These are phyloP conservation scores for Mesoligia furuncula DNA, from an alignment of 2,888 invertebrate species.

Conservation along the genomic window DNA sequence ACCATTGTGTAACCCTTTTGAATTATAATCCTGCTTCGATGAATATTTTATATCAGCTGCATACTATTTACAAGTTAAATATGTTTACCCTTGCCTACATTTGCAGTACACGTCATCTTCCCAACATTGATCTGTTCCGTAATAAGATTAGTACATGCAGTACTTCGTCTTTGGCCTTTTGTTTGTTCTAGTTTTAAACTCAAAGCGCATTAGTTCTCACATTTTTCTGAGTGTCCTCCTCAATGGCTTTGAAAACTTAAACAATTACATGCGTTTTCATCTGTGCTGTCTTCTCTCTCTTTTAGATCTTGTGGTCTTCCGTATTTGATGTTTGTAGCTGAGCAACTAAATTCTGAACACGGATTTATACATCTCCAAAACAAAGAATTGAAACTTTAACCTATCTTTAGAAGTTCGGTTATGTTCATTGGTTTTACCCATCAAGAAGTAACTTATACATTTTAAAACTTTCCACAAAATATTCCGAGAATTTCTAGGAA, in stretches of 20 bases:
- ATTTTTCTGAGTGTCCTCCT: constrained; percentile 36
- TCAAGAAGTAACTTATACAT: no score
- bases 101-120: constrained; percentile 57
- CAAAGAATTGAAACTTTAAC: neutral
- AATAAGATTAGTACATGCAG: constrained; percentile 54
- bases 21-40: constrained; percentile 54
- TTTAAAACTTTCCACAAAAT: no score
- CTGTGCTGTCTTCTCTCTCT: neutral
- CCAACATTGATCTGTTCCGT: constrained; percentile 56
- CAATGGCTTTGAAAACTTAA: constrained; percentile 25
- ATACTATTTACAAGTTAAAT: constrained; percentile 59
- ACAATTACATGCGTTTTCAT: neutral
- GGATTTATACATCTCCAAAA: neutral
- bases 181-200: constrained; percentile 37
- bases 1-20: constrained; percentile 58
- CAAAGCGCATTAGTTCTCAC: constrained; percentile 26
- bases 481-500: constrained; percentile 35
- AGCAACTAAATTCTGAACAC: neutral
- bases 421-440: constrained; percentile 10
- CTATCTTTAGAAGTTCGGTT: neutral
- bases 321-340: neutral
- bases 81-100: constrained; percentile 57
- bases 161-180: constrained; percentile 39
- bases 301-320: neutral
- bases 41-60: constrained; percentile 60